These are phyloP conservation scores for Pelmatolapia mariae DNA, from an alignment of 2,113 vertebrate species.

Conservation along the genomic window DNA sequence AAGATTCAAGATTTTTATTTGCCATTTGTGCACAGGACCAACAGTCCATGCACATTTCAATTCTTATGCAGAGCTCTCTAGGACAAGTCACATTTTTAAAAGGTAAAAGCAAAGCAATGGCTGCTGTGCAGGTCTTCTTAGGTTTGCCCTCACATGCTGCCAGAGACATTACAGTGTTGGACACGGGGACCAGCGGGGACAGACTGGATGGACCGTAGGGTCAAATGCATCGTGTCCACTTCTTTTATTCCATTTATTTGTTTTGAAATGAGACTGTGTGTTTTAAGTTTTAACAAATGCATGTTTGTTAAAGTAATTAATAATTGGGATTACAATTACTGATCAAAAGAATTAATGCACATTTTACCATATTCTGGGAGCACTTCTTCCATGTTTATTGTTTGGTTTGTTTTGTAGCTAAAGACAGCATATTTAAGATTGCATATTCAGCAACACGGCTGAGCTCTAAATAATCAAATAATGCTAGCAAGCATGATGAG, in stretches of 20 bases:
- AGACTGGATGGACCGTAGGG: neutral
- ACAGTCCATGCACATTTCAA: neutral
- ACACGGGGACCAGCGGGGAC: neutral
- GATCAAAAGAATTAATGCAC: neutral
- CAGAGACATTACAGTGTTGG: neutral
- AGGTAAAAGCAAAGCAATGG: neutral
- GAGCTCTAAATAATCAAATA: neutral
- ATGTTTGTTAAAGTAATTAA: neutral
- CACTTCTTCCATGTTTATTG: neutral
- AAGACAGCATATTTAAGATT: neutral
- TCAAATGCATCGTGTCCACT: fast-evolving
- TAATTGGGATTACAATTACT: neutral
- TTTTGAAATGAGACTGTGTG: neutral
- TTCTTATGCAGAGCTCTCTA: neutral
- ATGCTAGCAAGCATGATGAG: neutral
- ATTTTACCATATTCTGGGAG: fast-evolving
- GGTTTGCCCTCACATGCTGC: neutral
- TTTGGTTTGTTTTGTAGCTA: neutral
- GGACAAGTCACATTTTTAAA: neutral
- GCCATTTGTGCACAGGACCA: neutral
- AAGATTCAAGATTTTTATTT: neutral
- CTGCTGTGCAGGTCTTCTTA: neutral
- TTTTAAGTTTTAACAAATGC: neutral
- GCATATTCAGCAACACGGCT: neutral
- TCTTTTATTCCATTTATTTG: neutral